Evolutionary conservation across 1,140 invertebrate genomes (phyloP).

Genomic region (Drosophila rhopaloa): DNA sequence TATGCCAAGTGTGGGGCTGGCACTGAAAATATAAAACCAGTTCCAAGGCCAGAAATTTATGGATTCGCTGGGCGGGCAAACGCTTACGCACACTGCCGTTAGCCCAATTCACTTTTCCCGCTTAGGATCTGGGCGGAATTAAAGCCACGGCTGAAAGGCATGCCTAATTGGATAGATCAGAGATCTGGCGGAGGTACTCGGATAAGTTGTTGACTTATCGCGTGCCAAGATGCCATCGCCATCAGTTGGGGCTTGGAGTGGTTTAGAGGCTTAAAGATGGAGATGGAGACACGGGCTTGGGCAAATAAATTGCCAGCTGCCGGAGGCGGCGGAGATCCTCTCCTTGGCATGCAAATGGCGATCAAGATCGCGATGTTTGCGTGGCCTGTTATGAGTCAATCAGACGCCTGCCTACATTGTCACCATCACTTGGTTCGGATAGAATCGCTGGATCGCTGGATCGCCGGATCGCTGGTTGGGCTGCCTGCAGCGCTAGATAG

Average conservation of each 20-base stretch:
- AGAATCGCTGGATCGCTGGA: conserved; percentile 15
- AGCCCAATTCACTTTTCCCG: conserved; percentile 51
- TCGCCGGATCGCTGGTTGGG: neutral
- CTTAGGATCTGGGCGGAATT: conserved; percentile 35
- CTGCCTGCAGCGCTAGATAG: conserved; percentile 64
- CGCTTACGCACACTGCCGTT: conserved; percentile 72
- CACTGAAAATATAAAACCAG: conserved; percentile 47
- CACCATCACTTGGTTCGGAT: conserved; percentile 66
- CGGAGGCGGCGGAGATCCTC: conserved; percentile 25
- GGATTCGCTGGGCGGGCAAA: conserved; percentile 11
- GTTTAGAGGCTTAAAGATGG: conserved; percentile 19
- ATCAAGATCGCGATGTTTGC: conserved; percentile 75
- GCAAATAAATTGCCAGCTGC: conserved; percentile 71
- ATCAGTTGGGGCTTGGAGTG: conserved; percentile 64
- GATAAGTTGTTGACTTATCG: conserved; percentile 63
- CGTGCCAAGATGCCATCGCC: conserved; percentile 63
- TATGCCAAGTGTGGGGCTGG: conserved; percentile 26
- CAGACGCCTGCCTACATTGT: conserved; percentile 77
- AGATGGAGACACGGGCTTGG: conserved; percentile 43
- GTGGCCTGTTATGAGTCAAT: conserved; percentile 80
- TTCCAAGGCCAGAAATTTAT: conserved; percentile 51
- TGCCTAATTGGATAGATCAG: conserved; percentile 56
- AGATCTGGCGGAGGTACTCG: conserved; percentile 19
- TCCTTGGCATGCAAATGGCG: conserved; percentile 63
- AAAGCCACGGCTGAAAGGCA: conserved; percentile 37